Base-by-base conservation (phyloP, 1,140 invertebrate genomes). In the Plectrocnemia conspersa region DNA sequence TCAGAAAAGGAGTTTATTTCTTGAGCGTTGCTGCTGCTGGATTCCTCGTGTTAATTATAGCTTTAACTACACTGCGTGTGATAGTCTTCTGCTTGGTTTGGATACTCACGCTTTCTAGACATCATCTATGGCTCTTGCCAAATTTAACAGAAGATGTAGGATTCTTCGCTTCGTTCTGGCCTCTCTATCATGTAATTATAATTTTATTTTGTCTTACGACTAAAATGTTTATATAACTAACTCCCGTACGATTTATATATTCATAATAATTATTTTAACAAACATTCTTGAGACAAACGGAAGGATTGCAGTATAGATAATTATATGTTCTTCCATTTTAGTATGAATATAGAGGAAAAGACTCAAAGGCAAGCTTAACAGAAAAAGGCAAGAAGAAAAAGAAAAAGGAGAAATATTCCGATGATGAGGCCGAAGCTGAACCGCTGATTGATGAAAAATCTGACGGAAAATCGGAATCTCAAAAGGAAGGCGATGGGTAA, bases 111-210 rank as follows among this genome's bases (percentile, higher is more conserved):
- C 75, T 94, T 47, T 93, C 95, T 2, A 83, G 87, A 67, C 88
- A 97, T 73, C 93, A 97, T 67, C 81, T 99, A 45, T 98, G 96
- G 94, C 79, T 99, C 44, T 79, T 99, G 54, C 97, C 97, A 0
- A 99, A 99, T 77, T 78, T 99, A 16, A 97, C 94, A 1, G 96
- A 98, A 74, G 97, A 99, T 76, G 96, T 98, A 38, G 94, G 97
- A 25, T 97, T 99, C 77, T 91, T 98, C 53, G 95, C 96, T 32
- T 98, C 95, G 1, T 99, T 99, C 75, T 93, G 91, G 86, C 97
- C 97, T 21, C 77, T 98, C 1, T 99, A 98, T 77, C 88, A 89
- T 71, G 89, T 91, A 72, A 64, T 68, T 42, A 35, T 2, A 19
- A 3, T 40, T 29, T 29, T n/a, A 29, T 29, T 29, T 29, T 29